Conservation (phyloP, 2,797 vertebrate species). For the Pseudotriccus pelzelni region DNA sequence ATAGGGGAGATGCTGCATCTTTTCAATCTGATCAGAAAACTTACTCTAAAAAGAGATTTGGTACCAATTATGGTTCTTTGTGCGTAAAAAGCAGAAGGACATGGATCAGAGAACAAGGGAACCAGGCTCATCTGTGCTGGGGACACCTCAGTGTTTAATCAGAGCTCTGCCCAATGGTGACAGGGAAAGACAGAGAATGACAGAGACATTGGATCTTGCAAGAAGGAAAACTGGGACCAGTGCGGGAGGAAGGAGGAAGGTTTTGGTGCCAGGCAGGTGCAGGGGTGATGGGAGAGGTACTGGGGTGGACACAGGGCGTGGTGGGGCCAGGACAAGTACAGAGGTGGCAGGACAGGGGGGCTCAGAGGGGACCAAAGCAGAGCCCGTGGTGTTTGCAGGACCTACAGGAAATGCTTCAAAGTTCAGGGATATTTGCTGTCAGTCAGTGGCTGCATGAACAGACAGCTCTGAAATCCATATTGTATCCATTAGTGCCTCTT, state of each 20-base stretch:
- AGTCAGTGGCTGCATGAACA: not conserved
- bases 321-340: not conserved
- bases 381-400: not conserved
- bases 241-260: not conserved
- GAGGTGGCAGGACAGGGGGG: not conserved
- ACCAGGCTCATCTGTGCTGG: not conserved
- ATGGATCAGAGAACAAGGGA: not conserved
- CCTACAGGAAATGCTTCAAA: not conserved
- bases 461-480: not conserved
- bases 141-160: not conserved
- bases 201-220: not conserved
- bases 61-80: not conserved
- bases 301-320: accelerated
- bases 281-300: not conserved
- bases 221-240: not conserved
- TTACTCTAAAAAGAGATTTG: not conserved
- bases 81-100: not conserved
- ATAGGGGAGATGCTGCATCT: not conserved
- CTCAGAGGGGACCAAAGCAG: not conserved
- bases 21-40: not conserved
- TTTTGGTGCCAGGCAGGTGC: not conserved
- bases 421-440: not conserved
- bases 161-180: not conserved
- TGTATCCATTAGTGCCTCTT: not conserved
- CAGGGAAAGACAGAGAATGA: not conserved